Evolutionary conservation across 2,888 invertebrate species (phyloP), one percentile per base, ranked within the genome.

Genomic region (Euzophera pinguis): DNA sequence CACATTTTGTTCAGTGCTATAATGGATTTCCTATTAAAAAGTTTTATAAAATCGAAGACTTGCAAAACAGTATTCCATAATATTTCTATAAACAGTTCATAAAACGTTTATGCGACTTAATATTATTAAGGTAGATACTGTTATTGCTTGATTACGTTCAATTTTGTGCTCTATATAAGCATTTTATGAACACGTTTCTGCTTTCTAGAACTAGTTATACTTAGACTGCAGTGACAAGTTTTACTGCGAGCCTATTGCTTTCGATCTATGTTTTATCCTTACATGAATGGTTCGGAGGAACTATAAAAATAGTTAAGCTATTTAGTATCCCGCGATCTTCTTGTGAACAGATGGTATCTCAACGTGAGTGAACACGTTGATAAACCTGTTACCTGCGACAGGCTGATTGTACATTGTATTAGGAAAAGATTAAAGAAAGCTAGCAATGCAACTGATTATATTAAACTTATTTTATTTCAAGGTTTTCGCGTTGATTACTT

Each of bases 221-320:
- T n/a, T 27, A 43, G 17, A 9, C 22, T 9, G 7, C 29, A 45
- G 29, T 42, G 42, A 45, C 43, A 32, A 45, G 43, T 45, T 29
- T 32, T 12, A 42, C 43, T 45, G 29, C 29, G 6, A 3, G 10
- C 13, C 27, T 43, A n/a, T 4, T 29, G 8, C 43, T 45, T 45
- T 29, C 7, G 8, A 29, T 8, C 12, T 32, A 45, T 6, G 29
- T 29, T 27, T 42, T n/a, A 45, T 42, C 42, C 17, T 42, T 32
- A 45, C 14, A 13, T 29, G 13, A 14, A 38, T 27, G 38, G 39
- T 13, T 49, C 27, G 7, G 14, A 39, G 41, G 38, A 29, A 16
- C 39, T 39, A 50, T 50, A 50, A 50, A 50, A 50, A 50, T 50
- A 38, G 38, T 39, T 14, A 10, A 13, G 37, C 12, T 27, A 13